These are phyloP conservation scores for Bubo scandiacus DNA, from an alignment of 2,113 vertebrate genomes.

Conservation along the genomic window DNA sequence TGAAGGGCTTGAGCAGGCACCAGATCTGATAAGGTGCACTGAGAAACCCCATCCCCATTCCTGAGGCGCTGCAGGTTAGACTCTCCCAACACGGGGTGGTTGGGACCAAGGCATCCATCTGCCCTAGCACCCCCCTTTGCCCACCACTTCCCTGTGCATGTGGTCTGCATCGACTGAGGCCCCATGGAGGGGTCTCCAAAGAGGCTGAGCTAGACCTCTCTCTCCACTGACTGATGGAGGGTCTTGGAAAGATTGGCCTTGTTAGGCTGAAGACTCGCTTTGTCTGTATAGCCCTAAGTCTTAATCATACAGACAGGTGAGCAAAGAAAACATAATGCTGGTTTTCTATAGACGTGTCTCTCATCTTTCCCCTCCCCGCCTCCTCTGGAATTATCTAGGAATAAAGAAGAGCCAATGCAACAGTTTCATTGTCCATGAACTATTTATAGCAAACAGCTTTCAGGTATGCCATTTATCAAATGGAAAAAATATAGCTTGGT, in stretches of 20 bases:
- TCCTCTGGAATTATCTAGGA: neutral
- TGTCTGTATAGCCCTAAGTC: neutral
- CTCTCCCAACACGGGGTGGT: accelerated
- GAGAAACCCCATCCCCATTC: accelerated
- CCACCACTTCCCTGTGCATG: neutral
- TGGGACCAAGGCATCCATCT: neutral
- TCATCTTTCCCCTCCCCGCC: neutral
- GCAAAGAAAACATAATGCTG: neutral
- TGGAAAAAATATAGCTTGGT: neutral
- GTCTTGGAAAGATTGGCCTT: neutral
- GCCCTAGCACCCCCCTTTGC: neutral
- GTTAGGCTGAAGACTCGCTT: neutral
- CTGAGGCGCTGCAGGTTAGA: neutral
- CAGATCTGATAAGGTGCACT: accelerated
- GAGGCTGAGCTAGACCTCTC: neutral
- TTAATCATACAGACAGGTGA: neutral
- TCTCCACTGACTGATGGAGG: neutral
- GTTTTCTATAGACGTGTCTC: neutral
- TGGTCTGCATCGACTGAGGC: neutral
- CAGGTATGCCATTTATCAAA: neutral
- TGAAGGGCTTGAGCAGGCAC: neutral
- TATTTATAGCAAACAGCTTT: neutral
- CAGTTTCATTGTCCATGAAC: neutral
- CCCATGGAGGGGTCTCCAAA: neutral
- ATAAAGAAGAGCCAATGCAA: neutral